A percentile compares a stretch with the other conserved stretches of the same genome.
These are phyloP conservation scores for Taeniopygia guttata DNA, from an alignment of 2,797 vertebrate genomes.

Conservation along the genomic window DNA sequence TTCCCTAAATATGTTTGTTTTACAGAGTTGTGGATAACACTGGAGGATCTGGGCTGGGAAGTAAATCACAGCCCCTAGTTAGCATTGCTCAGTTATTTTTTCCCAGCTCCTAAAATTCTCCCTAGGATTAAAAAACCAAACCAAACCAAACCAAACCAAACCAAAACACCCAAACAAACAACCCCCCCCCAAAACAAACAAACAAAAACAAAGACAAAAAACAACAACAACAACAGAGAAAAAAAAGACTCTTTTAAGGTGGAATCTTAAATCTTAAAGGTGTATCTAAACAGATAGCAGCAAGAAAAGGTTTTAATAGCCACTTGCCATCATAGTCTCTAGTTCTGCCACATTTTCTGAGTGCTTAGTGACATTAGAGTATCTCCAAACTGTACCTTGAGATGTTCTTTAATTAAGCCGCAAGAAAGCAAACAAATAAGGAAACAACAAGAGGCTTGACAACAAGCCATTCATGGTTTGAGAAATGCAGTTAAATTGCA, in stretches of 20 bases:
- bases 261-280: background rate
- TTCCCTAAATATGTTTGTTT: background rate
- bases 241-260: background rate
- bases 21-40: background rate
- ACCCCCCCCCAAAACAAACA: background rate
- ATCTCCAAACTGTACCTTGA: background rate
- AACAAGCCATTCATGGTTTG: background rate
- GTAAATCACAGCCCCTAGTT: background rate
- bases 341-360: background rate
- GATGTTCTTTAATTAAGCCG: conserved; percentile 20
- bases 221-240: too few species aligned
- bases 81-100: background rate
- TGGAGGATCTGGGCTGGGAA: background rate
- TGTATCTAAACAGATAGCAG: background rate
- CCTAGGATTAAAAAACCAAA: background rate
- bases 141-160: background rate
- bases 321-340: background rate
- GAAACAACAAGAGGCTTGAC: background rate
- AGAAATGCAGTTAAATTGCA: conserved; percentile 12
- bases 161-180: background rate
- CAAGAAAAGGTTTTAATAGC: background rate
- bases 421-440: background rate
- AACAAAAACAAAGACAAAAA: background rate
- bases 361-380: background rate
- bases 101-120: background rate